Percentiles rank a stretch among this genome's conserved stretches.
Conservation (phyloP, 2,113 vertebrate genomes). For the Gadus macrocephalus region DNA sequence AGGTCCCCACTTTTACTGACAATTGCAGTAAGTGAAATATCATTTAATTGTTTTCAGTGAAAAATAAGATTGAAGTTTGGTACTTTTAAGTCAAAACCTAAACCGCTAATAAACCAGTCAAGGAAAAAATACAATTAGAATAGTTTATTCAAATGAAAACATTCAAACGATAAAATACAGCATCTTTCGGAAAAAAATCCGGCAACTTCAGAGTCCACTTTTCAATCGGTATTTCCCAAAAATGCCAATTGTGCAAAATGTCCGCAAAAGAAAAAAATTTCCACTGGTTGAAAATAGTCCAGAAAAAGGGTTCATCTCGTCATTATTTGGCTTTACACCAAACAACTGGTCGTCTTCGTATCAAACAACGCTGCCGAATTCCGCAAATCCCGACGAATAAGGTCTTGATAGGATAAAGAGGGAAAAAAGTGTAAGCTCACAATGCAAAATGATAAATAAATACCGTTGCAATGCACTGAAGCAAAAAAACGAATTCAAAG, state of each 20-base stretch:
- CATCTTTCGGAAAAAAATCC: background rate
- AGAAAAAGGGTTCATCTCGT: constrained; percentile 48
- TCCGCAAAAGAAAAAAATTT: constrained; percentile 35
- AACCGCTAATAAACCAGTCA: constrained; percentile 54
- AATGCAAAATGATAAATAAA: constrained; percentile 54
- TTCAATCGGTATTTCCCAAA: constrained; percentile 19
- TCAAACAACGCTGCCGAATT: constrained; percentile 85
- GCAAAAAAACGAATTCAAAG: constrained; percentile 32
- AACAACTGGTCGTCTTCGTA: constrained; percentile 83
- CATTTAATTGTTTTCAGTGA: background rate
- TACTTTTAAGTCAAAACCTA: background rate
- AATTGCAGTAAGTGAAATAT: too few species aligned
- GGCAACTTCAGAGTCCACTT: constrained; percentile 39
- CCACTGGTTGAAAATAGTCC: constrained; percentile 35
- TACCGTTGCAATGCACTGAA: constrained; percentile 24
- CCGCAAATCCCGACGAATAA: constrained; percentile 81
- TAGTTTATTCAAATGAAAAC: constrained; percentile 67
- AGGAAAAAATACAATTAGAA: constrained; percentile 40
- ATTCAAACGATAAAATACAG: constrained; percentile 36
- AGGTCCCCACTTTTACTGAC: too few species aligned
- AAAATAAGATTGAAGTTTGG: background rate
- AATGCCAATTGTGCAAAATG: constrained; percentile 42
- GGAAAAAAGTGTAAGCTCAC: constrained; percentile 87
- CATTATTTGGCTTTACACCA: constrained; percentile 51
- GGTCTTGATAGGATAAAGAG: constrained; percentile 95